Evolutionary conservation across 2,888 invertebrate genomes (phyloP).

Genomic region (Pasiphila rectangulata): DNA sequence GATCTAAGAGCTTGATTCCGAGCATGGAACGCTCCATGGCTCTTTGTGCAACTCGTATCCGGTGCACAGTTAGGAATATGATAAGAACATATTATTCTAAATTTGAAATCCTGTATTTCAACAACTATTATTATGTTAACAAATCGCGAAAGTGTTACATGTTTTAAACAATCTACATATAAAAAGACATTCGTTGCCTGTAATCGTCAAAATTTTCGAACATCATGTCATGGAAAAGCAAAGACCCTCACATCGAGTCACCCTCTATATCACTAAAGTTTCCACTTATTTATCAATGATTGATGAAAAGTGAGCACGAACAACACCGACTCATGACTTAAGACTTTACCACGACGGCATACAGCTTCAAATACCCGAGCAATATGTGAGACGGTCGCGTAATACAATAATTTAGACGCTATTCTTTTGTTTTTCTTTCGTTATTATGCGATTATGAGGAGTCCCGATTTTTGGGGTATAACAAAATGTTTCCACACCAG

Average conservation of each 20-base stretch:
- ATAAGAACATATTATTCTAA: no score
- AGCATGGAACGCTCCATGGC: no score
- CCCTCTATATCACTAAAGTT: neutral
- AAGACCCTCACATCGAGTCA: neutral
- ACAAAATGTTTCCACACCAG: conserved; percentile 26
- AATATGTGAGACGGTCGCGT: neutral
- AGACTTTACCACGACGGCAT: neutral
- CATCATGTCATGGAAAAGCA: neutral
- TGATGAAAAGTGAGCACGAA: neutral
- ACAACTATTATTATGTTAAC: no score
- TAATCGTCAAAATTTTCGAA: no score
- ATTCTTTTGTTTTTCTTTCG: conserved; percentile 20
- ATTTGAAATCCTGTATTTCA: no score
- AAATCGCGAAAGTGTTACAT: no score
- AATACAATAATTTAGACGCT: conserved; percentile 1
- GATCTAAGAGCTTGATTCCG: no score
- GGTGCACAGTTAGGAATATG: no score
- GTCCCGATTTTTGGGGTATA: conserved; percentile 20
- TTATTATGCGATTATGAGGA: conserved; percentile 24
- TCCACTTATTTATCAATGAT: conserved; percentile 5
- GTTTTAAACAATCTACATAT: no score
- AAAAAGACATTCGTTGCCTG: no score
- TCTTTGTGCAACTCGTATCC: no score
- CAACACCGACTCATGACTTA: neutral
- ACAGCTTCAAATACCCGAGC: neutral